Evolutionary conservation across 92 coral and sea anemone genomes (phyloP), one percentile per base, ranked within the genome.

Genomic region (Phenganax marumi): DNA sequence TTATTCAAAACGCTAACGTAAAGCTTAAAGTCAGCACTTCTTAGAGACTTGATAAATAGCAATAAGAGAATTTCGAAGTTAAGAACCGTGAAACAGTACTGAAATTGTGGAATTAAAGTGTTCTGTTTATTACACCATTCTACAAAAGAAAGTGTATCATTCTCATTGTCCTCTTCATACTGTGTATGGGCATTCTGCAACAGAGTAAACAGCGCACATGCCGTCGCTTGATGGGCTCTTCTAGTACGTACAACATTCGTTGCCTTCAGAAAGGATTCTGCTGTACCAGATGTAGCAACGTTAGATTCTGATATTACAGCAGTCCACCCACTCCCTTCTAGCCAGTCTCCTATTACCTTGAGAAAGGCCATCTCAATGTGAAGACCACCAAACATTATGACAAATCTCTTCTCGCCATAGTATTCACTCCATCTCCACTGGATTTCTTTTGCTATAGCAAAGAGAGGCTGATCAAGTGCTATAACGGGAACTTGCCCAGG

Each of bases 81-180:
- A 39, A 77, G 39, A 8, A 68, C 73, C 16, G 66, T 88, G 54
- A 50, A 80, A 91, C 93, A 90, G 84, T 73, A 90, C 85, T 90
- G 85, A 64, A 87, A 90, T 43, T 87, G 90, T 61, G 91, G 89
- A 10, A 84, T 65, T 33, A 55, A 7, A 12, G 77, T 52, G 50
- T 46, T 47, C 64, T 80, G 85, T 18, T 68, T 53, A 17, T 39
- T 49, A 23, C 91, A 85, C 91, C 93, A 90, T 12, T 73, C 83
- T 8, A 85, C 86, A 79, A 90, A 85, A 12, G 69, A 14, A 72
- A 88, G 70, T n/a, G 71, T 50, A 33, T 84, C 74, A n/a, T 77
- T 84, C 8, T 75, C 26, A 14, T 47, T 26, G 8, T 13, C 8
- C 53, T 65, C 43, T 33, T 33, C 43, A 33, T 33, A 33, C 5